Conservation (phyloP, 2,888 invertebrate species). For the Epicampocera succincta region DNA sequence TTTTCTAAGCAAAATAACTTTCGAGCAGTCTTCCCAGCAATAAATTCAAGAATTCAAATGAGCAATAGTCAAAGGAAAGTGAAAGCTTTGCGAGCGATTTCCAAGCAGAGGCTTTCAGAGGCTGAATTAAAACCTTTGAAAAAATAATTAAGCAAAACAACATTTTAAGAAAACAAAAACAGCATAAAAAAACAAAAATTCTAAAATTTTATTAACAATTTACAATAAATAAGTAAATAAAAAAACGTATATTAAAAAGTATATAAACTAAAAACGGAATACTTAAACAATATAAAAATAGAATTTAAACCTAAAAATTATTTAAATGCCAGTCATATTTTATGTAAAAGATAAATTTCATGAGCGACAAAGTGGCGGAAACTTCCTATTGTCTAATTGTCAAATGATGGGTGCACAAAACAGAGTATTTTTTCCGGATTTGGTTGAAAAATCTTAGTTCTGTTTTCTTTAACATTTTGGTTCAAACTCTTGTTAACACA, state of each 20-base stretch:
- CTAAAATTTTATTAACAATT: constrained; percentile 70
- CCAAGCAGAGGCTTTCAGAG: neutral
- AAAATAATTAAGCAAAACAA: constrained; percentile 6
- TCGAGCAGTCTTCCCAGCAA: constrained; percentile 75
- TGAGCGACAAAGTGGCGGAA: no score
- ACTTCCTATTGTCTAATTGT: no score
- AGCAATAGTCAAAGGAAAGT: constrained; percentile 36
- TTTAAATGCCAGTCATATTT: no score
- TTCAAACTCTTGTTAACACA: no score
- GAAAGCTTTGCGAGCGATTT: neutral
- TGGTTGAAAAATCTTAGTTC: no score
- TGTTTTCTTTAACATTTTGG: no score
- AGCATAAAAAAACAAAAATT: constrained; percentile 64
- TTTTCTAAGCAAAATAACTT: constrained; percentile 39
- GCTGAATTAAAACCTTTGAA: constrained; percentile 5
- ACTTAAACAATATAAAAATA: constrained; percentile 25
- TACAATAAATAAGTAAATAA: constrained; percentile 57
- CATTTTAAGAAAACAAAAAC: constrained; percentile 18
- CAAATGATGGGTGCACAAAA: no score
- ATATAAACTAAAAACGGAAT: constrained; percentile 5
- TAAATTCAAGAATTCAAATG: constrained; percentile 53
- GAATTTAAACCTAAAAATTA: no score
- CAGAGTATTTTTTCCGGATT: no score
- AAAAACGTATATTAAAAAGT: constrained; percentile 25
- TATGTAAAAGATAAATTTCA: no score